Base-by-base conservation (phyloP, 2,113 vertebrate species). In the Prochilodus magdalenae region DNA sequence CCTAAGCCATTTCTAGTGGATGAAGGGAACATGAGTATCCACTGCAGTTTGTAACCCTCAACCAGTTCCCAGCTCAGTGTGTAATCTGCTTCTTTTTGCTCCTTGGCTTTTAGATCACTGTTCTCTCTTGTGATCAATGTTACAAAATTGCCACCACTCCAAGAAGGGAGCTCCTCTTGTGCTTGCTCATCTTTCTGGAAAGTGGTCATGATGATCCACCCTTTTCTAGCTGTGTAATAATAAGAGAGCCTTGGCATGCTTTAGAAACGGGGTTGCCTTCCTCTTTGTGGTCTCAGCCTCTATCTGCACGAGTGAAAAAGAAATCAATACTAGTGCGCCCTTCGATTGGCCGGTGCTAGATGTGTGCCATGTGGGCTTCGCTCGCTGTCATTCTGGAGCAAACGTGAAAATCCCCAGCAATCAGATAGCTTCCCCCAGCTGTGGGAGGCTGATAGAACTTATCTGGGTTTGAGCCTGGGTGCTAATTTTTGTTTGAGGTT, bases 351-450 rank as follows among this genome's bases (percentile, higher is more conserved):
- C 69, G 7, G 36, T 30, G 51, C 27, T 49, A 49, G 69, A 80
- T 40, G 15, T 15, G 14, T 16, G 78, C 57, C 33, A 49, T 57
- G 55, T 73, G 69, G 69, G 55, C 70, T 60, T 60, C 57, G 11
- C 10, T 60, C 57, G 57, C 57, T 67, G 65, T 33, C 65, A 67
- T 67, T 67, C 65, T 67, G 29, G 27, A 36, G 30, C 16, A 33
- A 67, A 33, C 65, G 29, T 33, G 65, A 30, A 74, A 81, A 81
- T 81, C 79, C 79, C 29, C n/a, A 20, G 18, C 49, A 81, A 81
- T 81, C 70, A 74, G 79, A 74, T 81, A 81, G 59, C 29, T 18
- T 47, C 72, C 62, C 67, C 65, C 72, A 81, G 79, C 72, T 81
- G 79, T 44, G 62, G 65, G 49, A 13, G 49, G 3, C 72, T 60